Evolutionary conservation across 1,140 invertebrate species (phyloP).

Genomic region (Aphelinus certus): DNA sequence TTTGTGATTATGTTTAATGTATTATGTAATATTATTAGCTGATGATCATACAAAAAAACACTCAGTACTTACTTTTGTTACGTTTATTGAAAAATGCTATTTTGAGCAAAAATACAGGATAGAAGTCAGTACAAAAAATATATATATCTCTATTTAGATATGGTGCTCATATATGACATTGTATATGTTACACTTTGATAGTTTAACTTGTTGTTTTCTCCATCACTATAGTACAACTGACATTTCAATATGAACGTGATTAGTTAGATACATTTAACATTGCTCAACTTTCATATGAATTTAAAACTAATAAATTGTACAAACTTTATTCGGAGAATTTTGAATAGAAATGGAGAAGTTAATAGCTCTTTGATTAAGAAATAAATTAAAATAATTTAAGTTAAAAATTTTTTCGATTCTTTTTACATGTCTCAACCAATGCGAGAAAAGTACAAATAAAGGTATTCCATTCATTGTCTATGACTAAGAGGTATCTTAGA

Average conservation of each 20-base stretch:
- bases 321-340: no score
- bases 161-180: slow-evolving; percentile 25
- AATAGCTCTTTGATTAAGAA: no score
- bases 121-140: slow-evolving; percentile 60
- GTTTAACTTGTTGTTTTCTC: slow-evolving; percentile 36
- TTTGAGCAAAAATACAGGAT: slow-evolving; percentile 38
- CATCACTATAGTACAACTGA: slow-evolving; percentile 6
- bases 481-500: slow-evolving; percentile 51
- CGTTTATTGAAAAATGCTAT: slow-evolving; percentile 41
- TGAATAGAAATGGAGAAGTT: no score
- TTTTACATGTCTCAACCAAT: no score
- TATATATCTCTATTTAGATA: slow-evolving; percentile 49
- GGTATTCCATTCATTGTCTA: slow-evolving; percentile 39
- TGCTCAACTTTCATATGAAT: not conserved
- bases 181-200: slow-evolving; percentile 26
- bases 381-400: slow-evolving; percentile 2
- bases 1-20: no score
- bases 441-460: no score
- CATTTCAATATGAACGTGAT: slow-evolving; percentile 14
- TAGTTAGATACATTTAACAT: slow-evolving; percentile 8
- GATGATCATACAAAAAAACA: no score
- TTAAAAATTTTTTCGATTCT: not conserved
- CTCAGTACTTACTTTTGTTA: slow-evolving; percentile 22
- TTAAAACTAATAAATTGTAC: no score
- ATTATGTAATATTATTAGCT: no score